Percentiles rank a stretch among this genome's conserved stretches.
phyloP scores from a whole-genome alignment of 2,888 invertebrate genomes.

The Hanleya hanleyi region DNA sequence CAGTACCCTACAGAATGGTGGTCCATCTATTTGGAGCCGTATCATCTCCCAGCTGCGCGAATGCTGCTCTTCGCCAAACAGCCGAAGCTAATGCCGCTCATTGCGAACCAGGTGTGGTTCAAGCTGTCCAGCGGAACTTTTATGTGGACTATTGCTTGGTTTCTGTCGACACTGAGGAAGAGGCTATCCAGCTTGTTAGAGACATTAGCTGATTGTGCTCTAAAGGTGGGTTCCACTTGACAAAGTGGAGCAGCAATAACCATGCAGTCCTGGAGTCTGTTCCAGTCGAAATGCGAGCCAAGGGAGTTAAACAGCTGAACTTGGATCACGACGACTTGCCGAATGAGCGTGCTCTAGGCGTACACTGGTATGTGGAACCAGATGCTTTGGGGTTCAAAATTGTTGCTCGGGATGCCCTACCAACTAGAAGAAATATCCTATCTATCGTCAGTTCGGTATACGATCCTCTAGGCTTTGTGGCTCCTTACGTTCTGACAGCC shows the following conservation, averaged over 20 bases:
- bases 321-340: conserved; percentile 14
- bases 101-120: too few relatives aligned
- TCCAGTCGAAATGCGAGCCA: background rate
- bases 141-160: conserved; percentile 13
- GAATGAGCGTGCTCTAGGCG: conserved; percentile 16
- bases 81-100: too few relatives aligned
- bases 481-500: conserved; percentile 30
- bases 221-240: conserved; percentile 17
- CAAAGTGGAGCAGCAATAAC: conserved; percentile 21
- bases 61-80: too few relatives aligned
- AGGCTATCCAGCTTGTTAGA: too few relatives aligned
- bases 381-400: conserved; percentile 13
- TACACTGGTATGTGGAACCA: conserved; percentile 14
- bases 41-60: too few relatives aligned
- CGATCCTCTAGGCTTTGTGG: conserved; percentile 40
- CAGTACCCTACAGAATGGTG: too few relatives aligned
- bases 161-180: background rate
- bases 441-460: conserved; percentile 38
- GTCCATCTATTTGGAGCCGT: too few relatives aligned
- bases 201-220: background rate
- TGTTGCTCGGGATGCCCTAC: too few relatives aligned
- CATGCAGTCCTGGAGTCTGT: background rate
- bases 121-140: too few relatives aligned
- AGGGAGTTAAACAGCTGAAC: background rate
- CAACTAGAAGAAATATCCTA: conserved; percentile 35